These are phyloP conservation scores for Columba livia DNA, from an alignment of 2,113 vertebrate species.

Conservation along the genomic window DNA sequence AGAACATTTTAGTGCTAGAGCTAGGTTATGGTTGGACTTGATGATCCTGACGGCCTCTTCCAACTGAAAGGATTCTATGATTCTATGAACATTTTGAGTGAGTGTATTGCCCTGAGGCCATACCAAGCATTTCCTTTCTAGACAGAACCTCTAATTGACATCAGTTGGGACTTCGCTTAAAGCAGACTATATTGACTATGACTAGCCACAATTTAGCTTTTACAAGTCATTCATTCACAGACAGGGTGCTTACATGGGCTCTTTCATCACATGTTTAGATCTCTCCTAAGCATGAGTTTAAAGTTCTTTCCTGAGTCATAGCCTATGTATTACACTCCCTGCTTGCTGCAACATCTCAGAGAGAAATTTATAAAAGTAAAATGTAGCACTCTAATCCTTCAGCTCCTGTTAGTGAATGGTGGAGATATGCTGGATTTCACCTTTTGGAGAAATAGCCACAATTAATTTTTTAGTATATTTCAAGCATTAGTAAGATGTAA, in stretches of 20 bases:
- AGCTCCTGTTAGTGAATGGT: neutral
- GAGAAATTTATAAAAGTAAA: neutral
- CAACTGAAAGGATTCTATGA: too few relatives aligned
- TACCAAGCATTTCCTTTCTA: neutral
- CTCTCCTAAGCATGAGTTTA: neutral
- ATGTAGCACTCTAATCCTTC: neutral
- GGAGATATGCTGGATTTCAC: neutral
- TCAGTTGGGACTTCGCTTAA: neutral
- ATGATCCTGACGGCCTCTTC: too few relatives aligned
- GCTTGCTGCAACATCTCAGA: neutral
- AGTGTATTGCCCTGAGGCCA: neutral
- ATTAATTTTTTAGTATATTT: neutral
- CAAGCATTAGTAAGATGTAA: neutral
- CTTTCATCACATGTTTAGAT: constrained; percentile 9
- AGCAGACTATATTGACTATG: neutral
- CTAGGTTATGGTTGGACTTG: too few relatives aligned
- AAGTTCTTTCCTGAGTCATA: neutral
- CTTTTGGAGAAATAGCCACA: neutral
- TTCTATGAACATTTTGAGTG: neutral
- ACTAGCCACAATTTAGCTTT: neutral
- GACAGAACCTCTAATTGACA: neutral
- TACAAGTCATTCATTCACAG: neutral
- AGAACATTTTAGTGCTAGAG: neutral
- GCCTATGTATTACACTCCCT: neutral
- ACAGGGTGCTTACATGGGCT: neutral